These are phyloP conservation scores for Gobionotothen gibberifrons DNA, from an alignment of 2,797 vertebrate species.

Conservation along the genomic window DNA sequence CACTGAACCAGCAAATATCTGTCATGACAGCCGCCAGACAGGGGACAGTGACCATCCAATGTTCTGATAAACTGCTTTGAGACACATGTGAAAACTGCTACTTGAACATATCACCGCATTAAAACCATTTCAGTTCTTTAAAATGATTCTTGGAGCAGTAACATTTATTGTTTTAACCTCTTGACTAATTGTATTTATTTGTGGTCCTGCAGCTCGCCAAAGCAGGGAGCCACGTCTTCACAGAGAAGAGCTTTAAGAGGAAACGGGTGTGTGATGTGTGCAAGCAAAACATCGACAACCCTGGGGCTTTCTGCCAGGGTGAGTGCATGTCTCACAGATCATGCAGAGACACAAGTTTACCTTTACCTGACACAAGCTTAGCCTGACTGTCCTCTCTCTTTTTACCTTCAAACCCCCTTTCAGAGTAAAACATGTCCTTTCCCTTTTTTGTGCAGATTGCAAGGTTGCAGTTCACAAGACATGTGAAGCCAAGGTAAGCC, in stretches of 20 bases:
- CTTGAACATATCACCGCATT: neutral
- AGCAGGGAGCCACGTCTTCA: slow-evolving; percentile 84
- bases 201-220: slow-evolving; percentile 75
- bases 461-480: slow-evolving; percentile 87
- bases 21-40: slow-evolving; percentile 42
- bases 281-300: slow-evolving; percentile 82
- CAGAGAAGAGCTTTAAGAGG: slow-evolving; percentile 86
- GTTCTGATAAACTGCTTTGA: slow-evolving; percentile 8
- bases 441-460: slow-evolving; percentile 83
- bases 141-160: neutral
- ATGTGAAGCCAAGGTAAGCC: slow-evolving; percentile 89
- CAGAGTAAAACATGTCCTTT: slow-evolving; percentile 35
- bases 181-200: neutral
- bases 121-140: neutral
- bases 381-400: slow-evolving; percentile 15
- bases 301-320: slow-evolving; percentile 88
- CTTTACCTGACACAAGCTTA: slow-evolving; percentile 11
- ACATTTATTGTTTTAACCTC: neutral
- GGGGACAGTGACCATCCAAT: slow-evolving; percentile 15
- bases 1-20: slow-evolving; percentile 36
- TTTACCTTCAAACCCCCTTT: slow-evolving; percentile 16
- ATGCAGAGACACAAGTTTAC: slow-evolving; percentile 5
- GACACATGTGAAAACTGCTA: slow-evolving; percentile 1
- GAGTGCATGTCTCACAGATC: slow-evolving; percentile 59
- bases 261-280: slow-evolving; percentile 86